Percentiles rank a stretch among this genome's conserved stretches.
These are phyloP conservation scores for Pseudolaguvia tuberculata DNA, from an alignment of 2,113 vertebrate species.

Conservation along the genomic window DNA sequence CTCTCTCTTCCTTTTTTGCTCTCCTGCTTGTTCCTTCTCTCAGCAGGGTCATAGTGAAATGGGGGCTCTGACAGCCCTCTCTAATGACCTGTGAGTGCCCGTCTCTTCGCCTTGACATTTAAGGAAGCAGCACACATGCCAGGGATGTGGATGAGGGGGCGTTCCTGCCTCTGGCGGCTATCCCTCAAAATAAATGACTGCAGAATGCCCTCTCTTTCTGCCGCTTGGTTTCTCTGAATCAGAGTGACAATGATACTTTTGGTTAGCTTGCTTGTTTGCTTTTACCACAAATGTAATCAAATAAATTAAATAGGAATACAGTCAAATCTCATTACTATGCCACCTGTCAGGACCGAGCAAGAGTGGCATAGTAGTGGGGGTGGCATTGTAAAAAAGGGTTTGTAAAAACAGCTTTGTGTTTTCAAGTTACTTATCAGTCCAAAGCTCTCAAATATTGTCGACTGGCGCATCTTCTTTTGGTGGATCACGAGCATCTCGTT, in stretches of 20 bases:
- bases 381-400: no score
- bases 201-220: slow-evolving; percentile 29
- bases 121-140: slow-evolving; percentile 45
- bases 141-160: slow-evolving; percentile 22
- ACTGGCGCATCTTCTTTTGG: no score
- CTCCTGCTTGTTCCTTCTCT: slow-evolving; percentile 15
- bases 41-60: slow-evolving; percentile 34
- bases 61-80: slow-evolving; percentile 44
- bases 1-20: neutral
- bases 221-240: neutral
- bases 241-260: neutral
- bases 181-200: slow-evolving; percentile 49
- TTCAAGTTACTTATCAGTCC: no score
- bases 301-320: no score
- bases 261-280: neutral
- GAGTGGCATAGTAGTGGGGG: no score
- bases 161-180: slow-evolving; percentile 46
- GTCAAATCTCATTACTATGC: no score
- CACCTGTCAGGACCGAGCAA: no score
- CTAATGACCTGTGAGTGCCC: slow-evolving; percentile 50
- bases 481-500: no score
- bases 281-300: neutral
- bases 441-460: no score
- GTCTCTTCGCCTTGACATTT: slow-evolving; percentile 52
- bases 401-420: no score